A percentile compares a stretch with the other conserved stretches of the same genome.
Evolutionary conservation across 2,113 vertebrate species (phyloP).

Genomic region (Gambusia affinis): DNA sequence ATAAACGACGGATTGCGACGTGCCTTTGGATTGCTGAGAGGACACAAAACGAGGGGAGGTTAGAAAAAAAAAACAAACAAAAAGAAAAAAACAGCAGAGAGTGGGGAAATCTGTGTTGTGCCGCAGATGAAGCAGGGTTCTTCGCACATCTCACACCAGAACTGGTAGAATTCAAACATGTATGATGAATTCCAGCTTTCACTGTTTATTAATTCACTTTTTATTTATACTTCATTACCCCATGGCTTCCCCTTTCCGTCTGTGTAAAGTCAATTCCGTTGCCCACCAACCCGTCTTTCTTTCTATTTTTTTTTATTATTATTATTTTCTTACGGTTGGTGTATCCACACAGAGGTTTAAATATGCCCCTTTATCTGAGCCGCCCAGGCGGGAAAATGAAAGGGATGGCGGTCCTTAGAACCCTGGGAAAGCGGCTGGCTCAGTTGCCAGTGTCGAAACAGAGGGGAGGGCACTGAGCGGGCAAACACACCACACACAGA

Average conservation of each 20-base stretch:
- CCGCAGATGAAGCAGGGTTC: conserved; percentile 45
- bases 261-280: conserved; percentile 59
- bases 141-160: conserved; percentile 36
- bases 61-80: conserved; percentile 21
- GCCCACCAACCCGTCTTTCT: conserved; percentile 65
- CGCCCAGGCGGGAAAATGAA: conserved; percentile 79
- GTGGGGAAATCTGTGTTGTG: conserved; percentile 47
- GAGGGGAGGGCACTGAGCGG: conserved; percentile 64
- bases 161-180: conserved; percentile 3
- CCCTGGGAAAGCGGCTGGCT: conserved; percentile 76
- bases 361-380: conserved; percentile 82
- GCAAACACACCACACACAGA: conserved; percentile 57
- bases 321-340: conserved; percentile 38
- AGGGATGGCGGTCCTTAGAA: conserved; percentile 78
- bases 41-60: conserved; percentile 32
- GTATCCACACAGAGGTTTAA: conserved; percentile 77
- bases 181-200: conserved; percentile 22
- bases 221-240: conserved; percentile 18
- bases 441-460: conserved; percentile 67
- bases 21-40: conserved; percentile 64
- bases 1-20: conserved; percentile 72
- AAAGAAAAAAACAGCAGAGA: conserved; percentile 46
- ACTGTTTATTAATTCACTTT: conserved; percentile 49
- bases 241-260: conserved; percentile 7
- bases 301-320: conserved; percentile 13